Conservation (phyloP, 2,113 vertebrate genomes). For the Lethenteron reissneri region DNA sequence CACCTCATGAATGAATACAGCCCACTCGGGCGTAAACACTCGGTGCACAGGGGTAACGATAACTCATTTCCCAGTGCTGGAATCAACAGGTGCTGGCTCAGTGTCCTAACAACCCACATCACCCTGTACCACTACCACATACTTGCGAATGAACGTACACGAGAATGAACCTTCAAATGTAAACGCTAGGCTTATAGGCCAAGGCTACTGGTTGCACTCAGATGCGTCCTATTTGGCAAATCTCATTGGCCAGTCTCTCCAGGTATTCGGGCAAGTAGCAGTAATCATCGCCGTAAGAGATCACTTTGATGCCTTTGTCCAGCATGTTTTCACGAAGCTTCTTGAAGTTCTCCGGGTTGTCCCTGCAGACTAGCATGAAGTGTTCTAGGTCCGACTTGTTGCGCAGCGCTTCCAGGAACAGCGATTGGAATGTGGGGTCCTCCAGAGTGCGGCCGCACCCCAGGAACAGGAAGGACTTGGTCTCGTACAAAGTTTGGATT, state of each 20-base stretch:
- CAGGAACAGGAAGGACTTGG: conserved; percentile 78
- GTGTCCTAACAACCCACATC: too few species aligned
- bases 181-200: too few species aligned
- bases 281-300: conserved; percentile 75
- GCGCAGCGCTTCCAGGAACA: conserved; percentile 77
- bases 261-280: conserved; percentile 64
- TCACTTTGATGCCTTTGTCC: conserved; percentile 87
- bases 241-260: conserved; percentile 53
- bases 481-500: conserved; percentile 90
- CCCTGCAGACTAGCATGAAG: conserved; percentile 78
- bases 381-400: conserved; percentile 83
- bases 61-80: too few species aligned
- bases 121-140: too few species aligned
- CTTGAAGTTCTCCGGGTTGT: conserved; percentile 72
- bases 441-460: conserved; percentile 82
- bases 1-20: too few species aligned
- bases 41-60: too few species aligned
- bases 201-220: too few species aligned
- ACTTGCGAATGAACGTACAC: too few species aligned
- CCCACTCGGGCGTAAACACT: too few species aligned
- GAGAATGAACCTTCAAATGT: too few species aligned
- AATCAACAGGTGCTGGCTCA: too few species aligned
- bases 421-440: conserved; percentile 91
- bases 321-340: conserved; percentile 87
- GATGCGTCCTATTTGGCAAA: conserved; percentile 18